Conservation (phyloP, 2,797 vertebrate genomes). For the Myotis planiceps region DNA sequence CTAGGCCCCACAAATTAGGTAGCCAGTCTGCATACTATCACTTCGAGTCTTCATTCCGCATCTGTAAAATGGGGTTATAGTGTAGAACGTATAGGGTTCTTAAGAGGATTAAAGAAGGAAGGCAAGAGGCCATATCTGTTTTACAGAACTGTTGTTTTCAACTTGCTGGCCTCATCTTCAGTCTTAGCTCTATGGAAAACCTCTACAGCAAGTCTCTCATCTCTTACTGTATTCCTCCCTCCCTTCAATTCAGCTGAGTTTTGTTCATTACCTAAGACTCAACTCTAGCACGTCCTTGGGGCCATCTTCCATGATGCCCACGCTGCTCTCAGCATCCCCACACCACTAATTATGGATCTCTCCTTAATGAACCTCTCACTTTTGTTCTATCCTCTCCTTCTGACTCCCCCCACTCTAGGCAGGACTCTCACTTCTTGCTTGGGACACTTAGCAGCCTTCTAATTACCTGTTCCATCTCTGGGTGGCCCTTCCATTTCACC, state of each 20-base stretch:
- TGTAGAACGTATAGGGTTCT: neutral
- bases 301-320: neutral
- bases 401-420: neutral
- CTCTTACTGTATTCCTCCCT: neutral
- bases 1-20: neutral
- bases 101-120: neutral
- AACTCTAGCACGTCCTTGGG: neutral
- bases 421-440: neutral
- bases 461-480: neutral
- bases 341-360: neutral
- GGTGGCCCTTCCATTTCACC: neutral
- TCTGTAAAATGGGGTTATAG: neutral
- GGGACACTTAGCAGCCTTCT: neutral
- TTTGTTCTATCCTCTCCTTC: neutral
- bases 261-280: neutral
- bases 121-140: accelerated
- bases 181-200: neutral
- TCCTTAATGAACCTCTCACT: neutral
- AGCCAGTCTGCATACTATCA: neutral
- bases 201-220: neutral
- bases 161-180: neutral
- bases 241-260: neutral
- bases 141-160: neutral
- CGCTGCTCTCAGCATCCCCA: neutral
- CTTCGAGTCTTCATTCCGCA: neutral